Evolutionary conservation across 2,888 invertebrate species (phyloP).

Genomic region (Uloborus plumipes): DNA sequence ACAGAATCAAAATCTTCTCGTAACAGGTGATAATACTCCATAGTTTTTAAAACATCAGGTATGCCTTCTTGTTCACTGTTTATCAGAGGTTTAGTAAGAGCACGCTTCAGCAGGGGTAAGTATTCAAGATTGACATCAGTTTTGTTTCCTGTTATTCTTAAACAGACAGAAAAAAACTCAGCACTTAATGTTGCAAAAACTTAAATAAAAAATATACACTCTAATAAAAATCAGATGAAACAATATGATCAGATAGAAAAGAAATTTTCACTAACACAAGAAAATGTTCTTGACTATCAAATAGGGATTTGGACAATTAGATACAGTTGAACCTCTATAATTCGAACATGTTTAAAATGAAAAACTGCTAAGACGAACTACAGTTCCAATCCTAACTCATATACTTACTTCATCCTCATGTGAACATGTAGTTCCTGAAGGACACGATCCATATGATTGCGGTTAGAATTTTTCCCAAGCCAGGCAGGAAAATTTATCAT

Average conservation of each 20-base stretch:
- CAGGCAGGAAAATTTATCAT: slow-evolving; percentile 93
- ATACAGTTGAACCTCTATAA: too few species aligned
- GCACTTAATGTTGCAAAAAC: too few species aligned
- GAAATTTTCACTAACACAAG: too few species aligned
- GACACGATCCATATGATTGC: slow-evolving; percentile 84
- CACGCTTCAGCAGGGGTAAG: slow-evolving; percentile 81
- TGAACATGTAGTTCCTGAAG: slow-evolving; percentile 89
- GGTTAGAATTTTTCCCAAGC: slow-evolving; percentile 94
- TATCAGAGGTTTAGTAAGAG: slow-evolving; percentile 83
- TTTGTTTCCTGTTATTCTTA: slow-evolving; percentile 83
- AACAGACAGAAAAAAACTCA: background rate
- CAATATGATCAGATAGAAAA: too few species aligned
- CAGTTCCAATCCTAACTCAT: too few species aligned
- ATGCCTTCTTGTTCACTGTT: slow-evolving; percentile 81
- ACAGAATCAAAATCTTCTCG: slow-evolving; percentile 93
- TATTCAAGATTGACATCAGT: slow-evolving; percentile 90
- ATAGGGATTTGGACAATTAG: too few species aligned
- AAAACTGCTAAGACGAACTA: too few species aligned
- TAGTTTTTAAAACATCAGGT: slow-evolving; percentile 78
- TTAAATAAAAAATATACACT: too few species aligned
- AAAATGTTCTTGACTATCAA: too few species aligned
- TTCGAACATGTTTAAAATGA: too few species aligned
- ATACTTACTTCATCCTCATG: slow-evolving; percentile 80
- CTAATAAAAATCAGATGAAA: too few species aligned
- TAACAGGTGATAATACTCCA: slow-evolving; percentile 87